Evolutionary conservation across 2,888 invertebrate genomes (phyloP), one percentile per base, ranked within the genome.

Genomic region (Ormyrus nitidulus): DNA sequence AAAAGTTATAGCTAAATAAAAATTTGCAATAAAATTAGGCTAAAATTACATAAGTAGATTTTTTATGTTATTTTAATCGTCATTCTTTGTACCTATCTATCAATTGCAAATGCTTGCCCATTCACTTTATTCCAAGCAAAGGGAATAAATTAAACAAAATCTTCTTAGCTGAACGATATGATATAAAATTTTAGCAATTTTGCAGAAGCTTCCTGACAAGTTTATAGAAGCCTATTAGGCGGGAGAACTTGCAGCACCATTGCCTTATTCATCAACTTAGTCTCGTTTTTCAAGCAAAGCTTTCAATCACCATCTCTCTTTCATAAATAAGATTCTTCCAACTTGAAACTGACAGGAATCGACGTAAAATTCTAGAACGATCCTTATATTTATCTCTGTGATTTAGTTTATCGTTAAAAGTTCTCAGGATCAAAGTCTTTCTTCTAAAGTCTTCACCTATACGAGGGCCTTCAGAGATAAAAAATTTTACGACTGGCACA

Each of bases 161-260:
- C 19, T 19, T 19, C 19, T 19, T 19, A 19, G 19, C 19, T 19
- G 19, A 19, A 19, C 19, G 19, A 19, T 19, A 19, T 19, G 19
- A 19, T 19, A 19, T 19, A 2, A 19, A 19, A 19, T 19, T 19
- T 19, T 19, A 19, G 19, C 19, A 19, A 19, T 19, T 19, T 19
- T 19, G 19, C 19, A 19, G 19, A 19, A 19, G n/a, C 49, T 46
- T 61, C 44, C 13, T 64, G 13, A 54, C 7, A 49, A 73, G 13
- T 64, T 65, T 64, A 19, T 54, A 6, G 10, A 65, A 73, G 64
- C 56, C 56, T 64, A 73, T 73, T 56, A 73, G 48, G 56, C 19
- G 64, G 65, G 19, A 19, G 19, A 19, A 19, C 19, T 19, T 19
- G 19, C 19, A 19, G 19, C 19, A 1, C 2, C 19, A 2, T 19